Base-by-base conservation (phyloP, 2,797 vertebrate genomes). In the Mus minutoides region DNA sequence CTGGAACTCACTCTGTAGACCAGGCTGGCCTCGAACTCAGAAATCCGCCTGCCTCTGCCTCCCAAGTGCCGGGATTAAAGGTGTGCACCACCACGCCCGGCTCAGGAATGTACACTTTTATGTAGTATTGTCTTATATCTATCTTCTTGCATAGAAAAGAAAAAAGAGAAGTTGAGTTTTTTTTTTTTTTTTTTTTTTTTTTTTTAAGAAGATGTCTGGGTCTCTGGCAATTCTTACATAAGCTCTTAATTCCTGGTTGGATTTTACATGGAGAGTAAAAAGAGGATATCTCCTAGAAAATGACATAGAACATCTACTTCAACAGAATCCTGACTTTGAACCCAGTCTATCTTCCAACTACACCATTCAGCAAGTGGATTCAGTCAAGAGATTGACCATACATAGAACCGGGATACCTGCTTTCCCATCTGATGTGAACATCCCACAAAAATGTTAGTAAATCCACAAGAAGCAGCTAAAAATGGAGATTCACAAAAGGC, bases 171-270 rank as follows among this genome's bases (percentile, higher is more conserved):
- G 84, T 31, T 71, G 75, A 49, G 56, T 92, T 86, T 86, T 91
- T 31, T 90, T 17, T 93, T 76, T 76, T 52, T 90, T 17, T 93
- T 76, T 76, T 52, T n/a, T 92, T 86, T 86, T 91, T 31, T 90
- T 17, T 93, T 76, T 76, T 52, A 95, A 62, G n/a, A 69, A 69
- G 67, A 52, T 12, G n/a, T 21, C 16, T 78, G 67, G 79, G 4
- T 86, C 37, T 80, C 24, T 46, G 5, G 8, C 16, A 77, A 82
- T 85, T 83, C 8, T 90, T 29, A 71, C 84, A 7, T 9, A 83
- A 84, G 14, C 12, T 10, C 49, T 88, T 29, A 60, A 88, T 85
- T 93, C 12, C 67, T 14, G 3, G 24, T 21, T 84, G 34, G 17
- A 29, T 46, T 83, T 29, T 29, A 2, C 80, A 46, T 13, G 5